Base-by-base conservation (phyloP, 2,797 vertebrate genomes). In the Molossus molossus region DNA sequence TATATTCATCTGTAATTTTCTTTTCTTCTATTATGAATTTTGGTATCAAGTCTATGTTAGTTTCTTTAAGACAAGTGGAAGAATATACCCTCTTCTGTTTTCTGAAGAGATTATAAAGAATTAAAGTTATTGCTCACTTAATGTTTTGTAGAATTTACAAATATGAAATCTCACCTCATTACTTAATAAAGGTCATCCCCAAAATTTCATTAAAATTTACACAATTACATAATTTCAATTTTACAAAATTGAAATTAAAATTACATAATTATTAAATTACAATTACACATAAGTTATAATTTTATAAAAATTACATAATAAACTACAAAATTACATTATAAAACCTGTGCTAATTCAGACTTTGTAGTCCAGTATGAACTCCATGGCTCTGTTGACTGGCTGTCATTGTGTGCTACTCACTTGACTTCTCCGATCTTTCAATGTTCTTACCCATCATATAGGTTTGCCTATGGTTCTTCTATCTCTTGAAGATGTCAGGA, bases 71-170 rank as follows among this genome's bases (percentile, higher is more conserved):
- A 58, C 45, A 69, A 60, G 27, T 62, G 53, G 17, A 95, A 80
- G 15, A 69, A 87, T 29, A 55, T 53, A 75, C 5, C 4, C 7
- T 76, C 37, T 53, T 92, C 11, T 20, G 58, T 85, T 84, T 94
- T 87, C 27, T 65, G 27, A 81, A 73, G 70, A 75, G 13, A 95
- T 20, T n/a, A 69, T 93, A 60, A 85, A 91, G 88, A 18, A 69
- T 45, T 72, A 55, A 20, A 12, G 5, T 91, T 57, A 48, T 81
- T 93, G 94, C 17, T 92, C 64, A 58, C 18, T 80, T 83, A 64
- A 37, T 86, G 29, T 58, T 91, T 82, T 79, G 70, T 69, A 67
- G 70, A 79, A 87, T 83, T 88, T 89, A 33, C 8, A 50, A 17
- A 86, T 20, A 4, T 58, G 3, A 9, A 57, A 87, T 21, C 60